These are phyloP conservation scores for Drosophila pachea DNA, from an alignment of 1,140 invertebrate species.

Conservation along the genomic window DNA sequence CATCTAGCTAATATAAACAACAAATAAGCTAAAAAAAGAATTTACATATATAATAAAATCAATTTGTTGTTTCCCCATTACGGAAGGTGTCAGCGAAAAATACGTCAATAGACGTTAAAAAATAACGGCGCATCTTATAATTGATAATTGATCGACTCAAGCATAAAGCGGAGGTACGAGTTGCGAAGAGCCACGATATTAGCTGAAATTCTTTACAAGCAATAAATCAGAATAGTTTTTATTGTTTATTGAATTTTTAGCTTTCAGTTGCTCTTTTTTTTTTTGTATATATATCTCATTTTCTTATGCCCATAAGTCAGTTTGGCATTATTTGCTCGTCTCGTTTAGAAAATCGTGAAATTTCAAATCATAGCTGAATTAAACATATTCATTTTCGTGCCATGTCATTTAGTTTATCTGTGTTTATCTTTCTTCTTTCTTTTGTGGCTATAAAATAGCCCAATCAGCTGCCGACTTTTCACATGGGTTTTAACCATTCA, in stretches of 20 bases:
- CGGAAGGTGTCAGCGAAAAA: neutral
- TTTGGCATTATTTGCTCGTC: conserved; percentile 28
- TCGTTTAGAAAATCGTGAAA: conserved; percentile 28
- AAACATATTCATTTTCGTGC: conserved; percentile 16
- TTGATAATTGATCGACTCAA: neutral
- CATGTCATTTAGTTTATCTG: conserved; percentile 28
- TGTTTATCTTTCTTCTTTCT: conserved; percentile 18
- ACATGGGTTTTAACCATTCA: conserved; percentile 19
- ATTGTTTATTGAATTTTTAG: conserved; percentile 43
- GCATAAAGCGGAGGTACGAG: no score
- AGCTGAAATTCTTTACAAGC: no score
- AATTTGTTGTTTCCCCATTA: neutral
- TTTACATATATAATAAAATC: conserved; percentile 8
- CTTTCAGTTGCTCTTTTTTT: no score
- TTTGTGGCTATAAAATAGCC: conserved; percentile 59
- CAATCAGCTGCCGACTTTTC: conserved; percentile 24
- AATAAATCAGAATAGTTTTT: neutral
- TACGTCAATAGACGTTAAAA: neutral
- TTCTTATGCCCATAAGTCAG: conserved; percentile 23
- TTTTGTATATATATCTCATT: conserved; percentile 20
- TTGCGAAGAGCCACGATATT: no score
- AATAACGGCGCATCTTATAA: neutral
- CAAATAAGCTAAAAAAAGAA: conserved; percentile 27
- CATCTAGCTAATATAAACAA: conserved; percentile 9
- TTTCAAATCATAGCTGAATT: conserved; percentile 31